Percentiles rank a stretch among this genome's conserved stretches.
Conservation (phyloP, 2,113 vertebrate genomes). For the Syrrhaptes paradoxus region DNA sequence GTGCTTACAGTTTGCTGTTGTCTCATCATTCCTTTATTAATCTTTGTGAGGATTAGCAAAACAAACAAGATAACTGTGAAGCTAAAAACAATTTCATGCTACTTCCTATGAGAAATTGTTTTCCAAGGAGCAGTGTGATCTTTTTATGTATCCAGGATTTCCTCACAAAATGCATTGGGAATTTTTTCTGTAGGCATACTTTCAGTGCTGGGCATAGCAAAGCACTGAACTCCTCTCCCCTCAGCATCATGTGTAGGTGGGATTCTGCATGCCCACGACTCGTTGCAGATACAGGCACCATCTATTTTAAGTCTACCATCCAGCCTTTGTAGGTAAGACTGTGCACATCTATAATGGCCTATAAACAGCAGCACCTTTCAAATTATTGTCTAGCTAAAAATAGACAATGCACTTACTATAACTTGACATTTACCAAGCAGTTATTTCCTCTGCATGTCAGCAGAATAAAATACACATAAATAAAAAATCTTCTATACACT, state of each 20-base stretch:
- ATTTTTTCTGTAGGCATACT: not conserved
- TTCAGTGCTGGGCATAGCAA: not conserved
- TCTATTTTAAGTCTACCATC: not conserved
- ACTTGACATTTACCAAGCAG: not conserved
- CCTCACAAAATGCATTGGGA: not conserved
- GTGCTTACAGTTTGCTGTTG: conserved; percentile 54
- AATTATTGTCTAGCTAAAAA: conserved; percentile 25
- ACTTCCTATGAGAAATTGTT: conserved; percentile 42
- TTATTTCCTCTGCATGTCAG: conserved; percentile 27
- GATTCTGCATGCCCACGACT: not conserved
- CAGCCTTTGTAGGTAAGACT: not conserved
- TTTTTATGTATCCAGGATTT: not conserved
- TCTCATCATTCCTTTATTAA: conserved; percentile 65
- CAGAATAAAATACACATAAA: conserved; percentile 50
- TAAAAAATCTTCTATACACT: not conserved
- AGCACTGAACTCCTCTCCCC: not conserved
- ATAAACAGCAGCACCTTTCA: not conserved
- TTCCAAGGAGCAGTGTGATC: not conserved
- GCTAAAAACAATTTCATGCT: conserved; percentile 22
- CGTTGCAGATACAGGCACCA: not conserved
- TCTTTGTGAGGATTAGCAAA: conserved; percentile 56
- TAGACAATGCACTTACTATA: not conserved
- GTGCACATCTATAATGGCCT: not conserved
- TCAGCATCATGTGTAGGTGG: not conserved
- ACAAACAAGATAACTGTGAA: conserved; percentile 64